Conservation (phyloP, 2,113 vertebrate genomes). For the Zapornia atra region DNA sequence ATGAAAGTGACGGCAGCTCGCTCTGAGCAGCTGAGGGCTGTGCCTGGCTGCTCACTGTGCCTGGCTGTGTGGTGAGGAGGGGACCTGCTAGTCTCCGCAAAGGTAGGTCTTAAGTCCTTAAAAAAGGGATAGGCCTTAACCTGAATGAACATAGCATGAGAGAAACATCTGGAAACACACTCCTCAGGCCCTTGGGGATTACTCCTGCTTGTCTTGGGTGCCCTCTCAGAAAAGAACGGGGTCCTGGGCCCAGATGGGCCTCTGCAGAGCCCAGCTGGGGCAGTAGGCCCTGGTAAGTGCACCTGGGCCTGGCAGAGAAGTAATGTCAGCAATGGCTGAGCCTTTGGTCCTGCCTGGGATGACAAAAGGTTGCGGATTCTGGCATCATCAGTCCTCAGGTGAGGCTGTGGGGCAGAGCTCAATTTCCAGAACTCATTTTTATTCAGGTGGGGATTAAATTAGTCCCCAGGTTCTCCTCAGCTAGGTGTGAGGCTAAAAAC, state of each 20-base stretch:
- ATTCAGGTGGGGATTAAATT: fast-evolving
- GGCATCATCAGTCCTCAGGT: neutral
- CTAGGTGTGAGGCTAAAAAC: neutral
- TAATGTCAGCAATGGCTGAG: fast-evolving
- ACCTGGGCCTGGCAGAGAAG: neutral
- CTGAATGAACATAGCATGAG: neutral
- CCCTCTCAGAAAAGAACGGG: neutral
- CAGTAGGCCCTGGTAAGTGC: neutral
- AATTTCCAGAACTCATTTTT: neutral
- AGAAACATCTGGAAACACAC: neutral
- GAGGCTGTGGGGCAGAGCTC: neutral
- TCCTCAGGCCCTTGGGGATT: neutral
- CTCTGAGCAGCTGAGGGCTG: neutral
- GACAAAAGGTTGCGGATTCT: neutral
- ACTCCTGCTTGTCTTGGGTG: neutral
- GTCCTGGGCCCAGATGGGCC: neutral
- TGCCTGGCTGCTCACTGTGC: neutral
- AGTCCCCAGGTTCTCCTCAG: neutral
- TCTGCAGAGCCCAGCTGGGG: neutral
- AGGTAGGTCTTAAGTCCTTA: neutral
- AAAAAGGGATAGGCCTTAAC: neutral
- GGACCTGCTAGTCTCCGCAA: neutral
- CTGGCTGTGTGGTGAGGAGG: neutral
- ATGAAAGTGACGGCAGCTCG: neutral
- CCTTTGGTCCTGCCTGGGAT: too few relatives aligned